Evolutionary conservation across 2,113 vertebrate species (phyloP).

Genomic region (Channa argus): DNA sequence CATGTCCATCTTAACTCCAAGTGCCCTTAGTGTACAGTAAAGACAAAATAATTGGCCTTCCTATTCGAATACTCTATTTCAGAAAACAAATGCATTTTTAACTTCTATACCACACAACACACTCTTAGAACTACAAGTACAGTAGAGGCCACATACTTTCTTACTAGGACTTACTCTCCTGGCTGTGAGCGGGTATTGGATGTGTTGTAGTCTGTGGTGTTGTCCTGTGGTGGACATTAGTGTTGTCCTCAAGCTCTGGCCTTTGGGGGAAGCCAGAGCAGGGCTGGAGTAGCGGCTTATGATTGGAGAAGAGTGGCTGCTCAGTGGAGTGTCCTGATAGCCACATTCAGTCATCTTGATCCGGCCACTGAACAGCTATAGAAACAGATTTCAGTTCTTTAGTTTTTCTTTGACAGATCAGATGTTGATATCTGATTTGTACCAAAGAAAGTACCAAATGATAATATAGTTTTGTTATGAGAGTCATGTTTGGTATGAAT

Average conservation of each 20-base stretch:
- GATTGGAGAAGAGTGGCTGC: slow-evolving; percentile 42
- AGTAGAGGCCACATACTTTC: background rate
- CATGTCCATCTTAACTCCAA: no score
- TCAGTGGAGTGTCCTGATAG: background rate
- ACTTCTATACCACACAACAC: no score
- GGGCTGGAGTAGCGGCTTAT: slow-evolving; percentile 12
- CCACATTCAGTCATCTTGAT: slow-evolving; percentile 48
- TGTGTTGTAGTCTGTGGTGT: background rate
- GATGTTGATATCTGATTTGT: no score
- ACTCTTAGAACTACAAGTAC: no score
- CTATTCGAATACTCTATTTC: no score
- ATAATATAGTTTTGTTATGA: no score
- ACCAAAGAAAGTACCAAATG: no score
- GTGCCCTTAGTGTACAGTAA: no score
- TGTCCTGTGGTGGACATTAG: background rate
- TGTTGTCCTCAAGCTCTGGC: slow-evolving; percentile 8
- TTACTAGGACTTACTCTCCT: slow-evolving; percentile 50
- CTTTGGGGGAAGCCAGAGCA: background rate
- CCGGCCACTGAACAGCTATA: slow-evolving; percentile 76
- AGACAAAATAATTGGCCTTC: no score
- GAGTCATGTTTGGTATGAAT: no score
- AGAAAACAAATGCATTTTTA: no score
- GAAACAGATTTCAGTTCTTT: background rate
- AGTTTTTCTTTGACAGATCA: no score
- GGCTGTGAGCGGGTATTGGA: background rate